A percentile compares a stretch with the other conserved stretches of the same genome.
phyloP scores from a whole-genome alignment of 1,140 invertebrate species.

The Atta colombica region DNA sequence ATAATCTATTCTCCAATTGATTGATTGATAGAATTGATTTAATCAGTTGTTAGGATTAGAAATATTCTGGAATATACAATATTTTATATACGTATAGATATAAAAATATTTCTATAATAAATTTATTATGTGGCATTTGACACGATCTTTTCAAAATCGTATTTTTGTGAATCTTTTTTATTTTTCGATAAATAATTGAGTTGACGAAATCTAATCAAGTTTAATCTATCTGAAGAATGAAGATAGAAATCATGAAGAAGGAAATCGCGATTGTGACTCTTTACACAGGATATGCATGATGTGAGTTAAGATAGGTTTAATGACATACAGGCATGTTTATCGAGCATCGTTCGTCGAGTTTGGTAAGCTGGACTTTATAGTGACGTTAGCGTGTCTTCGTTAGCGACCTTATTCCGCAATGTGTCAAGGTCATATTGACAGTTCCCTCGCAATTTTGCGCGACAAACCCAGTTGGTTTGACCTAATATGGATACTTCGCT shows the following conservation, averaged over 20 bases:
- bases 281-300: neutral
- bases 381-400: neutral
- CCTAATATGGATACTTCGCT: conserved; percentile 85
- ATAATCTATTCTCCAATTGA: neutral
- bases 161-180: neutral
- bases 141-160: neutral
- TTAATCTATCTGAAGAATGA: neutral
- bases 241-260: neutral
- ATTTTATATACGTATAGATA: neutral
- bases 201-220: neutral
- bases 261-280: neutral
- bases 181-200: neutral
- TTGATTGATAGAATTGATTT: neutral
- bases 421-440: conserved; percentile 71
- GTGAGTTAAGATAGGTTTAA: too few relatives aligned
- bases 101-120: conserved; percentile 1
- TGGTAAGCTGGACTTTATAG: conserved; percentile 29
- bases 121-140: neutral
- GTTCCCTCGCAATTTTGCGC: conserved; percentile 76
- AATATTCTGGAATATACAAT: neutral
- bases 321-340: neutral
- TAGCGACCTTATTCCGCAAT: conserved; percentile 63
- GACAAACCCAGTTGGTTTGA: conserved; percentile 85
- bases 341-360: neutral
- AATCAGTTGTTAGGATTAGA: neutral